A percentile compares a stretch with the other conserved stretches of the same genome.
Evolutionary conservation across 92 coral and sea anemone genomes (phyloP).

Genomic region (Bergia puertoricense): DNA sequence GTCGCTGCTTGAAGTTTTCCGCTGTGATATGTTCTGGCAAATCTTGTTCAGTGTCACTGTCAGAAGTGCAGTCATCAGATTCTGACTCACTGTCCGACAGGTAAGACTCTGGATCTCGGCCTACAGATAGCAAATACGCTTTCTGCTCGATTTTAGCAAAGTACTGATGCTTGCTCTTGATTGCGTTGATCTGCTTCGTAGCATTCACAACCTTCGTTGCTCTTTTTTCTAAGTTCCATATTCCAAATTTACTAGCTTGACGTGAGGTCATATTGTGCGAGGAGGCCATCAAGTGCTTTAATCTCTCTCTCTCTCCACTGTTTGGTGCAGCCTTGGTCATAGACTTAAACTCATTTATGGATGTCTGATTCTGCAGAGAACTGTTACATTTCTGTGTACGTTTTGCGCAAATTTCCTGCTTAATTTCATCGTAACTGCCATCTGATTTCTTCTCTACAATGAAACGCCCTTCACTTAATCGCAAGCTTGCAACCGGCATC

Average conservation of each 20-base stretch:
- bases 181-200: conserved; percentile 19
- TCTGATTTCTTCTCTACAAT: conserved; percentile 42
- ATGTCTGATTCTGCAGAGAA: background rate
- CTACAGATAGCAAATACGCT: conserved; percentile 44
- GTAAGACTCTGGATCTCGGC: conserved; percentile 42
- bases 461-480: conserved; percentile 8
- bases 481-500: conserved; percentile 54
- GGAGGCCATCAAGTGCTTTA: conserved; percentile 52
- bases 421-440: conserved; percentile 32
- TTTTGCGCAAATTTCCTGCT: conserved; percentile 19
- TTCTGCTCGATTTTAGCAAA: conserved; percentile 58
- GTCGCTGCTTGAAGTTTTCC: background rate
- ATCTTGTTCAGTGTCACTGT: conserved; percentile 15
- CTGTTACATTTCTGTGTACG: background rate
- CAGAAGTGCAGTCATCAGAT: conserved; percentile 43
- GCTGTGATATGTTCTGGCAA: background rate
- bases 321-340: conserved; percentile 43
- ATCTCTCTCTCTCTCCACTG: conserved; percentile 47
- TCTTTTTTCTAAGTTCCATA: conserved; percentile 38
- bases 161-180: conserved; percentile 45
- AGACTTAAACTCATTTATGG: conserved; percentile 26
- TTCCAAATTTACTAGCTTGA: conserved; percentile 43
- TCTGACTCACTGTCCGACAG: conserved; percentile 56
- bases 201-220: conserved; percentile 46
- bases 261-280: conserved; percentile 55